A percentile compares a stretch with the other conserved stretches of the same genome.
These are phyloP conservation scores for Dissostichus mawsoni DNA, from an alignment of 2,113 vertebrate genomes.

Conservation along the genomic window DNA sequence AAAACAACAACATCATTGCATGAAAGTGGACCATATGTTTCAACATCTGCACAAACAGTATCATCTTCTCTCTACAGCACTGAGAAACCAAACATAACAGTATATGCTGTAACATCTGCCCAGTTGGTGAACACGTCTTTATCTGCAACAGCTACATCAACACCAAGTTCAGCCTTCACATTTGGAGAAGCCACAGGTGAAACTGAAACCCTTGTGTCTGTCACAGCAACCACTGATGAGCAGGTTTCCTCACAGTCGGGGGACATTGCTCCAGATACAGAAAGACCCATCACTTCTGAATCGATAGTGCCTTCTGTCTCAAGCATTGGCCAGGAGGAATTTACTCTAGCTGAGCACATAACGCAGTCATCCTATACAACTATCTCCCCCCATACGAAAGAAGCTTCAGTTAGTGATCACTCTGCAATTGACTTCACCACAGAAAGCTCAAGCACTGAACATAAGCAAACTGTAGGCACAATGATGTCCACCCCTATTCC, in stretches of 20 bases:
- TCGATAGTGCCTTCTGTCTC: conserved; percentile 16
- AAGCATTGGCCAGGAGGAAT: conserved; percentile 10
- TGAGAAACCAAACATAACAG: conserved; percentile 34
- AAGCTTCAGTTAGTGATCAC: conserved; percentile 25
- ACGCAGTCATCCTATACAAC: conserved; percentile 27
- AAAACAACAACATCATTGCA: conserved; percentile 14
- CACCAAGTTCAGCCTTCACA: conserved; percentile 34
- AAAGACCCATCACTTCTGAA: conserved; percentile 11
- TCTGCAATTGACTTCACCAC: conserved; percentile 30
- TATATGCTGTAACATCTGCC: conserved; percentile 14
- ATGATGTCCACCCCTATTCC: conserved; percentile 56
- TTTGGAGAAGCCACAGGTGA: conserved; percentile 70
- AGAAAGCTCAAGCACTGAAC: conserved; percentile 43
- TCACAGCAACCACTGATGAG: conserved; percentile 48
- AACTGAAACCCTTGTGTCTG: conserved; percentile 61
- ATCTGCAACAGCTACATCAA: conserved; percentile 27
- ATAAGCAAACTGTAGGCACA: conserved; percentile 41
- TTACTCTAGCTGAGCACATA: conserved; percentile 25
- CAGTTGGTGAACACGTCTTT: background rate
- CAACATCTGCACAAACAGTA: conserved; percentile 22
- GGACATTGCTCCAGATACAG: conserved; percentile 18
- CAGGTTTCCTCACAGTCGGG: conserved; percentile 41
- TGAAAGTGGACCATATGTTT: conserved; percentile 29
- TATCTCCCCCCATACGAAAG: background rate
- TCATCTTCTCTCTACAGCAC: conserved; percentile 50